These are phyloP conservation scores for Fringilla coelebs DNA, from an alignment of 2,797 vertebrate species.

Conservation along the genomic window DNA sequence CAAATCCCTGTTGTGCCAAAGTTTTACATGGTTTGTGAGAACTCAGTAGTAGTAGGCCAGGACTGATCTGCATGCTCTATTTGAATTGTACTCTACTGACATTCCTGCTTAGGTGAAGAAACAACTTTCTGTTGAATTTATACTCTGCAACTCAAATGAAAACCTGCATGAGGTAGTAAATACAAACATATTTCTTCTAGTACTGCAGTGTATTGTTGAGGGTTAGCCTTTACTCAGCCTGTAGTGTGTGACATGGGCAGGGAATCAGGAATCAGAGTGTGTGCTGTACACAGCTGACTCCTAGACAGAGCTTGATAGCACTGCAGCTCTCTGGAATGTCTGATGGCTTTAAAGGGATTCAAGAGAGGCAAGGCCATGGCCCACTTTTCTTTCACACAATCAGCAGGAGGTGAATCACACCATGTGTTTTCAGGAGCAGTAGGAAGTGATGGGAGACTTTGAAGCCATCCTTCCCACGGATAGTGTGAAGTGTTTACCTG, in stretches of 20 bases:
- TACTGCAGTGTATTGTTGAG: not conserved
- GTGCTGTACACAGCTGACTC: not conserved
- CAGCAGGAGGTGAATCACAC: not conserved
- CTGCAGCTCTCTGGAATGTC: not conserved
- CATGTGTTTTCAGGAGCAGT: not conserved
- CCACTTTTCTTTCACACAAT: not conserved
- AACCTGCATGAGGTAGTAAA: not conserved
- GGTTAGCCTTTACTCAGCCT: not conserved
- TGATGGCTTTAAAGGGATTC: not conserved
- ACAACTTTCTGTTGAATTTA: not conserved
- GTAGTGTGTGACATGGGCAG: not conserved
- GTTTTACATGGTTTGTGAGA: not conserved
- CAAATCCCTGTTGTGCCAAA: not conserved
- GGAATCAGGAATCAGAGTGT: not conserved
- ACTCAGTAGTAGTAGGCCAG: not conserved
- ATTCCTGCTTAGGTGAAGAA: not conserved
- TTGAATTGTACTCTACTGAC: not conserved
- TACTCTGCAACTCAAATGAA: not conserved
- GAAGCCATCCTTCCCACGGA: not conserved
- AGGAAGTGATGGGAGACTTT: not conserved
- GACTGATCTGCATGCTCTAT: slow-evolving; percentile 28
- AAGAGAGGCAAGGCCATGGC: not conserved
- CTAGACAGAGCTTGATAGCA: not conserved
- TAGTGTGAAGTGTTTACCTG: not conserved
- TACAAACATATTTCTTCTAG: not conserved